phyloP scores from a whole-genome alignment of 2,888 invertebrate genomes.

The Synergus japonicus region DNA sequence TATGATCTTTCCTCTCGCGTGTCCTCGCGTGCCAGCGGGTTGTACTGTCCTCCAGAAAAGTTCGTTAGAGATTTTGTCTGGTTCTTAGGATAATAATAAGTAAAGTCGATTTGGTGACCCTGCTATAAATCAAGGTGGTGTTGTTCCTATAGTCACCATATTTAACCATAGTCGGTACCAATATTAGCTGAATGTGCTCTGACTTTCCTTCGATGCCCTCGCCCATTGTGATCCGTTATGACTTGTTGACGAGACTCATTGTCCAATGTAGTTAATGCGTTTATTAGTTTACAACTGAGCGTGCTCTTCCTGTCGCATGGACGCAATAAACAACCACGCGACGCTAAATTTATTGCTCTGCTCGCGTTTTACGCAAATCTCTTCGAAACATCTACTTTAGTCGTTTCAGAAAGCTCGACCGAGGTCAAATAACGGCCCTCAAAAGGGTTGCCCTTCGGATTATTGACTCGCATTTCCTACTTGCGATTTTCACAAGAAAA shows the following conservation, averaged over 20 bases:
- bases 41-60: conserved; percentile 58
- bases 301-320: conserved; percentile 47
- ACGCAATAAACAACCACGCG: conserved; percentile 59
- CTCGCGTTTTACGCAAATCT: conserved; percentile 47
- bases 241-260: conserved; percentile 69
- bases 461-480: neutral
- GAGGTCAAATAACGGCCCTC: neutral
- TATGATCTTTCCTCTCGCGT: conserved; percentile 47
- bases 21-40: conserved; percentile 70
- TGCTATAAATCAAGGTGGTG: conserved; percentile 56
- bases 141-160: conserved; percentile 42
- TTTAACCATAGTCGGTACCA: conserved; percentile 13
- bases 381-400: conserved; percentile 5
- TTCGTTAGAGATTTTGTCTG: conserved; percentile 43
- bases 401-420: neutral
- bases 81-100: conserved; percentile 48
- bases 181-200: conserved; percentile 26
- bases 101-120: conserved; percentile 46
- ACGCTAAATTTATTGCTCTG: conserved; percentile 41
- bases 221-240: conserved; percentile 67
- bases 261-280: conserved; percentile 67
- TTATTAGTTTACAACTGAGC: conserved; percentile 69
- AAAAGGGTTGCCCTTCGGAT: conserved; percentile 21
- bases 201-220: conserved; percentile 42
- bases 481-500: neutral